Percentiles rank a stretch among this genome's conserved stretches.
phyloP scores from a whole-genome alignment of 2,888 invertebrate genomes.

The Pyrgus malvae region DNA sequence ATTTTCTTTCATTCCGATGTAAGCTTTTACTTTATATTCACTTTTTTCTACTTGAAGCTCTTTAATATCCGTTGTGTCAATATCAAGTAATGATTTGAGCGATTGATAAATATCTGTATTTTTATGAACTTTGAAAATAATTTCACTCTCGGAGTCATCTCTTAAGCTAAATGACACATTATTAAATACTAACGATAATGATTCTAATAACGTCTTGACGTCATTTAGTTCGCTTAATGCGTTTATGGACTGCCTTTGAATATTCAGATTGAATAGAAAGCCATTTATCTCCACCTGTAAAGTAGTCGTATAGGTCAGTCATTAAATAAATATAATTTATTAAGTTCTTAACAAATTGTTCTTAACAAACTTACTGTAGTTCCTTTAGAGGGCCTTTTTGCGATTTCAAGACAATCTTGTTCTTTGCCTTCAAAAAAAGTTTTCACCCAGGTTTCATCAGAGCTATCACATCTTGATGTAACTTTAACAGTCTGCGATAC shows the following conservation, averaged over 20 bases:
- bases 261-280: conserved; percentile 83
- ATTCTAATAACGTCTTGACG: conserved; percentile 82
- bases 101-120: conserved; percentile 77
- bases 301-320: too few relatives aligned
- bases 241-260: conserved; percentile 81
- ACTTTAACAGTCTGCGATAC: conserved; percentile 82
- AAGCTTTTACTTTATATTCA: conserved; percentile 78
- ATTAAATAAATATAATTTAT: background rate
- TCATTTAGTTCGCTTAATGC: conserved; percentile 80
- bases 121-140: conserved; percentile 83
- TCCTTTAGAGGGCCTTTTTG: conserved; percentile 83
- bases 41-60: conserved; percentile 67
- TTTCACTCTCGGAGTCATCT: conserved; percentile 83
- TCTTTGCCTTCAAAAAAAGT: conserved; percentile 75
- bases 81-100: conserved; percentile 57
- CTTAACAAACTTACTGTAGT: conserved; percentile 81
- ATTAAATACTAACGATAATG: conserved; percentile 84
- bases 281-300: conserved; percentile 83
- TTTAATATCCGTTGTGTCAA: conserved; percentile 57
- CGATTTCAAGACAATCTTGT: conserved; percentile 47
- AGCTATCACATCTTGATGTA: conserved; percentile 72
- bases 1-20: conserved; percentile 68
- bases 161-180: conserved; percentile 85
- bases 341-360: too few relatives aligned
- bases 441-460: conserved; percentile 80